Evolutionary conservation across 2,888 invertebrate species (phyloP).

Genomic region (Monopis laevigella): DNA sequence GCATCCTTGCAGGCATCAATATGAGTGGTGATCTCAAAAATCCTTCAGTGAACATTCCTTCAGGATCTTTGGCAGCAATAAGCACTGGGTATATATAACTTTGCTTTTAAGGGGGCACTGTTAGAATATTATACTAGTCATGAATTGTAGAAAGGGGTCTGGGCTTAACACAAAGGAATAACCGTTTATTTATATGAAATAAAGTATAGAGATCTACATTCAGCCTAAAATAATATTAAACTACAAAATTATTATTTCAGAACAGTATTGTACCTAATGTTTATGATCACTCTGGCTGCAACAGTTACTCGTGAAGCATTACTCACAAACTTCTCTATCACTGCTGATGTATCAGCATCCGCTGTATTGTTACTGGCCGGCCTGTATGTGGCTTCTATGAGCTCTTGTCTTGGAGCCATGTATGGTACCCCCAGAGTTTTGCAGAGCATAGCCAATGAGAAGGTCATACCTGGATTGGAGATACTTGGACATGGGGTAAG

Average conservation of each 20-base stretch:
- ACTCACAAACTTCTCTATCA: constrained; percentile 86
- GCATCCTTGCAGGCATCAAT: constrained; percentile 96
- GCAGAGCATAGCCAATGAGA: constrained; percentile 95
- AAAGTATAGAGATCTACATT: no score
- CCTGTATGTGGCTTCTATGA: constrained; percentile 95
- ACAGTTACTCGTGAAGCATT: constrained; percentile 81
- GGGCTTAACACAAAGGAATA: no score
- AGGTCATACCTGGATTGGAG: constrained; percentile 90
- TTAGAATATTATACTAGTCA: no score
- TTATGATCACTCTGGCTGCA: constrained; percentile 89
- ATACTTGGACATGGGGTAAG: constrained; percentile 88
- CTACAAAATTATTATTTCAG: constrained; percentile 54
- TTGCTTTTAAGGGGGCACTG: no score
- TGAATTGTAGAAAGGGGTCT: no score
- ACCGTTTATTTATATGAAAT: no score
- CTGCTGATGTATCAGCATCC: constrained; percentile 88
- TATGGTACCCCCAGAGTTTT: constrained; percentile 95
- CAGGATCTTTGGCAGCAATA: constrained; percentile 92
- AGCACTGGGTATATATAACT: constrained; percentile 94
- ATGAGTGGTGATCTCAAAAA: constrained; percentile 97
- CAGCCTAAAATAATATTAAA: no score
- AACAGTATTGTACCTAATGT: constrained; percentile 87
- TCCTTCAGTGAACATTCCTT: constrained; percentile 92
- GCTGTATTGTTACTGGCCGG: constrained; percentile 87
- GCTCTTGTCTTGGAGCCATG: constrained; percentile 94